Conservation (phyloP, 2,888 invertebrate species). For the Embidobia sp. region DNA sequence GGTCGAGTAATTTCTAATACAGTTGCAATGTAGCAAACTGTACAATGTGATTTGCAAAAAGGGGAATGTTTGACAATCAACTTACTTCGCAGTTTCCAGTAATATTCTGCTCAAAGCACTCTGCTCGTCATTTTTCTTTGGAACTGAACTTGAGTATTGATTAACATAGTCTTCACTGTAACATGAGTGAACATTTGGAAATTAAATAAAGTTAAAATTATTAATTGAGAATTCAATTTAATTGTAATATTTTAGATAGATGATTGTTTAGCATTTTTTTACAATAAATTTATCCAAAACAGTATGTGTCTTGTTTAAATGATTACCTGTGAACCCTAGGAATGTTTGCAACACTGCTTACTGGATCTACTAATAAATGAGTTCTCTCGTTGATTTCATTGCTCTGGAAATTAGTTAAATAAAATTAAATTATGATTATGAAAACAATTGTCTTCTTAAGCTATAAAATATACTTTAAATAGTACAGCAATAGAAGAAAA, state of each 20-base stretch:
- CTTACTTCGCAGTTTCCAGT: constrained; percentile 94
- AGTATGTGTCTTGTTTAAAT: too few species aligned
- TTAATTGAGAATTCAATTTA: not conserved
- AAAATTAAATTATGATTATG: not conserved
- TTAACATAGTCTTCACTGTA: constrained; percentile 86
- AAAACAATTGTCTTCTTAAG: too few species aligned
- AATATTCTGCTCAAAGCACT: constrained; percentile 89
- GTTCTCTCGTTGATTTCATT: constrained; percentile 89
- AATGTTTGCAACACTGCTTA: constrained; percentile 88
- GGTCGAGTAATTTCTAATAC: too few species aligned
- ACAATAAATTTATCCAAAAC: too few species aligned
- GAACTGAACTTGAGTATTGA: constrained; percentile 85
- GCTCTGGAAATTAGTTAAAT: constrained; percentile 77
- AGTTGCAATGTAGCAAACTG: too few species aligned
- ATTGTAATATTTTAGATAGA: not conserved
- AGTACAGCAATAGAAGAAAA: too few species aligned
- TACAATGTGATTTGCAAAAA: too few species aligned
- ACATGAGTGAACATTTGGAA: too few species aligned
- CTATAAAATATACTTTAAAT: too few species aligned
- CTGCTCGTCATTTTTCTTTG: constrained; percentile 94
- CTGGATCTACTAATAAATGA: constrained; percentile 89
- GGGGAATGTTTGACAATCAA: too few species aligned
- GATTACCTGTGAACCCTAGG: constrained; percentile 85
- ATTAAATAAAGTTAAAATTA: constrained; percentile 8
- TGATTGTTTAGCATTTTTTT: not conserved